Evolutionary conservation across 2,888 invertebrate species (phyloP).

Genomic region (Agapostemon virescens): DNA sequence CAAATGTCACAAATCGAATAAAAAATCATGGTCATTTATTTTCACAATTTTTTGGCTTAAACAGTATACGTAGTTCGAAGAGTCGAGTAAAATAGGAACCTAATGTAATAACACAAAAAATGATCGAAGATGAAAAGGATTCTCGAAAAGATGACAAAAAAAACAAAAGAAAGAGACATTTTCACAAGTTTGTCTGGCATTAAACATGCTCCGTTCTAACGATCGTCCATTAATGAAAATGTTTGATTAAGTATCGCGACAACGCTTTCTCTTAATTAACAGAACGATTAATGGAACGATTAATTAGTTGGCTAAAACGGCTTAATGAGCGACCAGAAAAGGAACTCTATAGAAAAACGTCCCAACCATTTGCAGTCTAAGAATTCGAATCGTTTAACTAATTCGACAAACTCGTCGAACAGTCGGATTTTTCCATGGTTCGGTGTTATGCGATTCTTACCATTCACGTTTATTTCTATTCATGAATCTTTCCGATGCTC

Average conservation of each 20-base stretch:
- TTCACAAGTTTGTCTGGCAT: constrained; percentile 7
- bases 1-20: constrained; percentile 27
- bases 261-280: constrained; percentile 3
- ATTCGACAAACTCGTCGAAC: background rate
- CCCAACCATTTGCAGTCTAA: constrained; percentile 31
- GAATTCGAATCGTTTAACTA: constrained; percentile 5
- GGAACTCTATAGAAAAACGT: constrained; percentile 41
- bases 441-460: background rate
- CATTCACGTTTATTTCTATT: background rate
- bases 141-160: constrained; percentile 9
- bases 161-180: too few species aligned
- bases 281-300: constrained; percentile 16
- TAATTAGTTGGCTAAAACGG: constrained; percentile 21
- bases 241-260: constrained; percentile 25
- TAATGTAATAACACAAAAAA: constrained; percentile 27
- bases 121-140: constrained; percentile 2
- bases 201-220: background rate
- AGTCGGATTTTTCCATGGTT: background rate
- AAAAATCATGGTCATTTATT: constrained; percentile 19
- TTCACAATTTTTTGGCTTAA: constrained; percentile 22
- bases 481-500: background rate
- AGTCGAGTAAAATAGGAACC: constrained; percentile 46
- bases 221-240: constrained; percentile 10
- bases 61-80: constrained; percentile 11
- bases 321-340: constrained; percentile 19